These are phyloP conservation scores for Hemiprocne comata DNA, from an alignment of 2,113 vertebrate genomes.

Conservation along the genomic window DNA sequence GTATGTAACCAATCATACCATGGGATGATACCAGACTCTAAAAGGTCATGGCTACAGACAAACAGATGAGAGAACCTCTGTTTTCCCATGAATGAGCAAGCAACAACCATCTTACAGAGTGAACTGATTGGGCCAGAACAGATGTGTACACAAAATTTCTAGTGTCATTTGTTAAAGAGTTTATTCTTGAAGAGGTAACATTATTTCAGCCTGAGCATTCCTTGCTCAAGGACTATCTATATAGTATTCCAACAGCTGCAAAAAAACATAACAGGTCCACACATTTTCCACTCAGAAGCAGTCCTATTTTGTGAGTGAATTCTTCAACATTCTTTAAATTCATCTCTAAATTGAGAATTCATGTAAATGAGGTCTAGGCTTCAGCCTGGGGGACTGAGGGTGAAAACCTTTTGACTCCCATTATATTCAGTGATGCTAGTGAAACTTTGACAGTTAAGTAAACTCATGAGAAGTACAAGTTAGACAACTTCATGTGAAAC, in stretches of 20 bases:
- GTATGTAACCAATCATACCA: neutral
- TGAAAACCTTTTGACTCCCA: neutral
- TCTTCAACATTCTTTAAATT: neutral
- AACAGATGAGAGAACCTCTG: neutral
- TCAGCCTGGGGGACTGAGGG: neutral
- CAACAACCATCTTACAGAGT: neutral
- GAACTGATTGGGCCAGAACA: slow-evolving; percentile 15
- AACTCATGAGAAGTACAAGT: neutral
- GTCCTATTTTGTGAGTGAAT: neutral
- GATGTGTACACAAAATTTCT: neutral
- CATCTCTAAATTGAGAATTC: neutral
- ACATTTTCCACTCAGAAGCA: slow-evolving; percentile 3
- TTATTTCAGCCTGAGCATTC: neutral
- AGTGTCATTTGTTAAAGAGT: slow-evolving; percentile 36
- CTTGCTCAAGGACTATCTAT: neutral
- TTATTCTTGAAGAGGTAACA: slow-evolving; percentile 61
- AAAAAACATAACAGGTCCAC: neutral
- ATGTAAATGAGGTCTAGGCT: neutral
- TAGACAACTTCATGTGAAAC: neutral
- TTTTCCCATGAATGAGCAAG: neutral
- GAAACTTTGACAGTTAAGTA: slow-evolving; percentile 2
- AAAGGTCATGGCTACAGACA: neutral
- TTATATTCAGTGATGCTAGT: neutral
- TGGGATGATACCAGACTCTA: neutral
- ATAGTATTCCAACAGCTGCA: neutral